A percentile compares a stretch with the other conserved stretches of the same genome.
phyloP scores from a whole-genome alignment of 2,113 vertebrate genomes.

The Colossoma macropomum region DNA sequence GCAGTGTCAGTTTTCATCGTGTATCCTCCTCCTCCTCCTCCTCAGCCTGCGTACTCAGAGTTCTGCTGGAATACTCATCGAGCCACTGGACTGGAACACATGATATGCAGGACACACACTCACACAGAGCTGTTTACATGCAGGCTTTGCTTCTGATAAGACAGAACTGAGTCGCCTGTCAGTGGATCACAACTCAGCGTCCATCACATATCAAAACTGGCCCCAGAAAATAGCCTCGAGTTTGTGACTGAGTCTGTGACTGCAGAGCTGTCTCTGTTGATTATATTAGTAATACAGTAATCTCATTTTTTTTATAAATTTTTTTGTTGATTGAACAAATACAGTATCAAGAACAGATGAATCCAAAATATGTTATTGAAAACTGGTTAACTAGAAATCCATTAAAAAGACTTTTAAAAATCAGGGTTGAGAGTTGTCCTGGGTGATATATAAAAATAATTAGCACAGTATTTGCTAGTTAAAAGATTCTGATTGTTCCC shows the following conservation, averaged over 20 bases:
- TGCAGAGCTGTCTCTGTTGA: background rate
- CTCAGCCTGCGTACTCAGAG: background rate
- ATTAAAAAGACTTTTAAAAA: too few relatives aligned
- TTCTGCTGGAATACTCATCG: background rate
- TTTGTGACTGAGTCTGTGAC: background rate
- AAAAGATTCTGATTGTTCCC: too few relatives aligned
- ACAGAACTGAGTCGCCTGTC: conserved; percentile 16
- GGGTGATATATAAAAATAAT: too few relatives aligned
- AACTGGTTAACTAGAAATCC: too few relatives aligned
- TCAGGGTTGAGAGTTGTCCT: too few relatives aligned
- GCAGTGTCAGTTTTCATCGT: background rate
- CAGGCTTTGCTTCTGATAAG: conserved; percentile 23
- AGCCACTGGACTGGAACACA: conserved; percentile 18
- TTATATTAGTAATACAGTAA: background rate
- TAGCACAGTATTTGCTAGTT: too few relatives aligned
- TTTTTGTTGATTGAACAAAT: background rate
- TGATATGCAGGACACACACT: conserved; percentile 4
- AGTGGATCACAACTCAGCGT: background rate
- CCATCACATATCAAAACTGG: conserved; percentile 6
- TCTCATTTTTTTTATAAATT: background rate
- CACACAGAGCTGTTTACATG: background rate
- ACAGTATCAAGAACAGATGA: too few relatives aligned
- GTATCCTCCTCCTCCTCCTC: background rate
- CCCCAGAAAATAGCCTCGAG: background rate
- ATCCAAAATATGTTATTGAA: too few relatives aligned